phyloP scores from a whole-genome alignment of 1,140 invertebrate genomes.

The Caligus rogercresseyi region DNA sequence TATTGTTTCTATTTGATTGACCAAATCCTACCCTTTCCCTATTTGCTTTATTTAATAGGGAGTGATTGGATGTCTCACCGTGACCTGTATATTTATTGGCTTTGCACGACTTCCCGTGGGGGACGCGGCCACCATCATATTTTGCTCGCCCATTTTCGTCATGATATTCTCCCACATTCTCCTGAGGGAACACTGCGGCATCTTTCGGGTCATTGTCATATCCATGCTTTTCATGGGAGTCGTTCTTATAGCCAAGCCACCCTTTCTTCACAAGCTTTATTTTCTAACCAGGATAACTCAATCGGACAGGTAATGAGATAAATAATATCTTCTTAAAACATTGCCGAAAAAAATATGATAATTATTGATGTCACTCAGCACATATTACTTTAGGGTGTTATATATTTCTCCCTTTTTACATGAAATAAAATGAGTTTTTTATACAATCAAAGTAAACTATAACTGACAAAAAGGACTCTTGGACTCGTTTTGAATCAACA shows the following conservation, averaged over 20 bases:
- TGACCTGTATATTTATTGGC: slow-evolving; percentile 12
- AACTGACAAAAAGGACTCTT: no score
- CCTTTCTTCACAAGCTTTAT: slow-evolving; percentile 10
- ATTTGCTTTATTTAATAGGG: neutral
- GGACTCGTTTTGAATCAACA: no score
- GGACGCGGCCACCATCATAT: slow-evolving; percentile 15
- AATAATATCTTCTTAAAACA: no score
- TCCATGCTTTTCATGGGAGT: slow-evolving; percentile 3
- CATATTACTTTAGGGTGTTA: no score
- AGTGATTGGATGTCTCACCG: slow-evolving; percentile 12
- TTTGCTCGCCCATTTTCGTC: slow-evolving; percentile 14
- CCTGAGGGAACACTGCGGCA: slow-evolving; percentile 9
- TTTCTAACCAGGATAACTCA: neutral
- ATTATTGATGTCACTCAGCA: no score
- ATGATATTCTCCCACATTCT: slow-evolving; percentile 13
- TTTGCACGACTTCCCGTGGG: slow-evolving; percentile 12
- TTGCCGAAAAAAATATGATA: no score
- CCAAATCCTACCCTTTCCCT: no score
- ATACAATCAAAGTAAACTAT: no score
- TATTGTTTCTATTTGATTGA: no score
- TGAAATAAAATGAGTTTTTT: no score
- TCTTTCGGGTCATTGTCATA: slow-evolving; percentile 10
- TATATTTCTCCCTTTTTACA: no score
- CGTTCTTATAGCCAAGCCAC: slow-evolving; percentile 11
- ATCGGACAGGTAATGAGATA: slow-evolving; percentile 11